Evolutionary conservation across 2,113 vertebrate species (phyloP).

Genomic region (Orycteropus afer): DNA sequence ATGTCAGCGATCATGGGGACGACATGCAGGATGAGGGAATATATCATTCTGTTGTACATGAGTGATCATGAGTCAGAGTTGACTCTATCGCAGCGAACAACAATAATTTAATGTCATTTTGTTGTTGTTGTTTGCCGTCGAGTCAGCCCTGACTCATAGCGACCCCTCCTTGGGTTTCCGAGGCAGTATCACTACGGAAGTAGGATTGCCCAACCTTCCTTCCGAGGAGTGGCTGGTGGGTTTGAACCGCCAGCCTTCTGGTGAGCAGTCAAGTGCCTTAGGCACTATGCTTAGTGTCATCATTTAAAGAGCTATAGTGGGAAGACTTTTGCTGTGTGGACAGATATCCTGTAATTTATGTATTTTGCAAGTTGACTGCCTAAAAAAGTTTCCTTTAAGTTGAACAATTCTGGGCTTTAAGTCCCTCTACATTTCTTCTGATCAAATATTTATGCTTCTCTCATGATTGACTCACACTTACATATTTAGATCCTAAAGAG

Average conservation of each 20-base stretch:
- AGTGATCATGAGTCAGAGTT: neutral
- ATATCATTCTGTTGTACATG: neutral
- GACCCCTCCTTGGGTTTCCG: too few species aligned
- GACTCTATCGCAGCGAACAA: neutral
- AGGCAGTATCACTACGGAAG: too few species aligned
- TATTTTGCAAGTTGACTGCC: neutral
- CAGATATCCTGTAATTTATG: neutral
- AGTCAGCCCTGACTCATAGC: too few species aligned
- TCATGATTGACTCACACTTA: neutral
- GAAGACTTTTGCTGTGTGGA: neutral
- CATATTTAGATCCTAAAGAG: neutral
- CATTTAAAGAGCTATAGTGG: neutral
- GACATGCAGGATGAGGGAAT: neutral
- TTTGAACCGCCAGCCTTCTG: too few species aligned
- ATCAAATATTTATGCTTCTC: conserved; percentile 32
- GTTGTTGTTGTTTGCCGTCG: too few species aligned
- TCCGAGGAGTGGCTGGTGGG: too few species aligned
- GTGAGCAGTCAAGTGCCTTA: too few species aligned
- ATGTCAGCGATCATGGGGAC: neutral
- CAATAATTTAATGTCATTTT: neutral
- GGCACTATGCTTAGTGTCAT: too few species aligned
- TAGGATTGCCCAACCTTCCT: too few species aligned
- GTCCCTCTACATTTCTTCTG: neutral
- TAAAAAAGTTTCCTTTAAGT: neutral
- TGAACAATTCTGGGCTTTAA: neutral